These are phyloP conservation scores for Noctua janthina DNA, from an alignment of 2,888 invertebrate genomes.

Conservation along the genomic window DNA sequence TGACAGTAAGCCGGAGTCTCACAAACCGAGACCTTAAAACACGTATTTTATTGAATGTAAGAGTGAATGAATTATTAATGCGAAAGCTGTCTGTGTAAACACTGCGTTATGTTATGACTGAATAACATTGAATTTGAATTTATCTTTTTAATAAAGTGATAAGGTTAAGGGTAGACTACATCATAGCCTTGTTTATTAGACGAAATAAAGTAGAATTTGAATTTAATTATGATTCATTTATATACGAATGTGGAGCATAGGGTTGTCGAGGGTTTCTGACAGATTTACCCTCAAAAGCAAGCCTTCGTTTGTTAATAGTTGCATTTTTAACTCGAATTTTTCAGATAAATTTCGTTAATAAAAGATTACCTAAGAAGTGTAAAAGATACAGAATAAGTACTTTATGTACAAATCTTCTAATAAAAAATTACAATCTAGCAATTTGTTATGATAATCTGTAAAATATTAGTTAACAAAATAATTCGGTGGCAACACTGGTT, in stretches of 20 bases:
- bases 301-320: background rate
- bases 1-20: slow-evolving; percentile 27
- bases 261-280: background rate
- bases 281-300: background rate
- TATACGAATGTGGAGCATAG: background rate
- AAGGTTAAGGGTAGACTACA: slow-evolving; percentile 8
- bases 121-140: slow-evolving; percentile 52
- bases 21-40: slow-evolving; percentile 33
- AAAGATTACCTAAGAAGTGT: slow-evolving; percentile 26
- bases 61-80: slow-evolving; percentile 61
- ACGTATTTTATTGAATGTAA: slow-evolving; percentile 48
- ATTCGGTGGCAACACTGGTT: slow-evolving; percentile 21
- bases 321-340: background rate
- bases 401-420: slow-evolving; percentile 35
- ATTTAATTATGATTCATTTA: background rate
- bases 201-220: background rate
- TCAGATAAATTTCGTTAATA: background rate
- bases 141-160: slow-evolving; percentile 36
- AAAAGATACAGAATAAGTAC: slow-evolving; percentile 40
- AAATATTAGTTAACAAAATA: slow-evolving; percentile 34
- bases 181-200: slow-evolving; percentile 7
- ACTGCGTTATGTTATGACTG: slow-evolving; percentile 54
- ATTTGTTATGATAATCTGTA: slow-evolving; percentile 49
- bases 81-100: slow-evolving; percentile 46
- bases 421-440: slow-evolving; percentile 37